Evolutionary conservation across 1,140 invertebrate genomes (phyloP), one percentile per base, ranked within the genome.

Genomic region (Pollicipes pollicipes): DNA sequence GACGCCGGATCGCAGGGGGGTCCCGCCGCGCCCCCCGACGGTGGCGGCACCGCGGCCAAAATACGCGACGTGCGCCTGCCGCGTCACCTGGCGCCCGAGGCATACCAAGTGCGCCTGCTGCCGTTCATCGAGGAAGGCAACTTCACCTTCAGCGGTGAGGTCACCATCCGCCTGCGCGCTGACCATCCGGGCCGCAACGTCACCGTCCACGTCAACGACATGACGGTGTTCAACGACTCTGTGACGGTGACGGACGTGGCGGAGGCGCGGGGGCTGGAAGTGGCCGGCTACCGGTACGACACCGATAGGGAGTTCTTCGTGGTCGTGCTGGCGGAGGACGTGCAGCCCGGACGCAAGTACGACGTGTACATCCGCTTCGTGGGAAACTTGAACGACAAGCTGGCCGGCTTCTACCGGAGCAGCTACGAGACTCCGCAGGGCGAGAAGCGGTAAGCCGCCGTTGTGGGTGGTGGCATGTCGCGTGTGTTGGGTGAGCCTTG

Each of bases 231-330:
- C 35, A 71, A 73, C 30, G 70, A 73, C 26, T 71, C 72, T 16
- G 64, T 73, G 30, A 74, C 37, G 68, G 72, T 73, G 45, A 71
- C 68, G 58, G 64, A 66, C 64, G 64, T 28, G 28, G 28, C 64
- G 3, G 28, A 4, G n/a, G 28, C 10, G 8, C 4, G 68, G 63
- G 16, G 3, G 45, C 13, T 73, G 63, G 68, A 0, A 24, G 71
- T 70, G 35, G 66, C 26, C 3, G 35, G 45, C 26, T 71, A 70
- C 30, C 66, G 29, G 30, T 70, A 84, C 77, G 87, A 88, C 77
- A 84, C 83, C 31, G 81, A 83, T 16, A 82, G 86, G 64, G 85
- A 93, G 76, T 93, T 93, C 77, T 84, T 89, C 72, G 85, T 89
- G 30, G 81, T 93, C 32, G 79, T 83, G 68, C 78, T 89, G 29